A percentile compares a stretch with the other conserved stretches of the same genome.
phyloP scores from a whole-genome alignment of 2,888 invertebrate genomes.

The Neoitamus cyanurus region DNA sequence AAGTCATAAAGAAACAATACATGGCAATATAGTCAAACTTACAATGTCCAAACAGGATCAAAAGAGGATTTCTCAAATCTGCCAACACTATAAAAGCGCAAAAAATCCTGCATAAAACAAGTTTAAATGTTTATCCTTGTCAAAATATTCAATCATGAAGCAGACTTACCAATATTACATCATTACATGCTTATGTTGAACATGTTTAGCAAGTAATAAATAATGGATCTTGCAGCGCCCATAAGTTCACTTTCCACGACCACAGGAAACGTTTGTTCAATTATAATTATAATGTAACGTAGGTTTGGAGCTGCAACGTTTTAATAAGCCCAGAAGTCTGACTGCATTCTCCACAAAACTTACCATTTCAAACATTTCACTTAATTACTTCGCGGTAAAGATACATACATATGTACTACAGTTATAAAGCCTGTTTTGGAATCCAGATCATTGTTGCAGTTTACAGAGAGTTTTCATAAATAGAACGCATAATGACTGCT shows the following conservation, averaged over 20 bases:
- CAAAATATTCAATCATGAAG: neutral
- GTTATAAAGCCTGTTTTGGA: neutral
- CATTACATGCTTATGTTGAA: neutral
- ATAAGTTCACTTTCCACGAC: neutral
- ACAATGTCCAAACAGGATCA: no score
- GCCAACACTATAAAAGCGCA: no score
- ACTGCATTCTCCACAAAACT: neutral
- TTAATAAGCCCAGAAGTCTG: neutral
- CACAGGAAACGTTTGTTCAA: neutral
- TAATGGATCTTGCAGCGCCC: neutral
- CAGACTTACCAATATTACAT: neutral
- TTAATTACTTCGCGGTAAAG: neutral
- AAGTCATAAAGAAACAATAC: no score
- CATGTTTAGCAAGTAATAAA: neutral
- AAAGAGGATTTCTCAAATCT: no score
- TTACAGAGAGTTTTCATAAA: neutral
- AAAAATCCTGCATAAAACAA: no score
- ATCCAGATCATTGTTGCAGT: neutral
- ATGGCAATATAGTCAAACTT: no score
- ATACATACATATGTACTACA: neutral
- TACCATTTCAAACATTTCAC: neutral
- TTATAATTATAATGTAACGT: neutral
- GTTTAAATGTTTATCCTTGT: no score
- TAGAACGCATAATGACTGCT: neutral
- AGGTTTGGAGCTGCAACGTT: neutral